Evolutionary conservation across 2,888 invertebrate species (phyloP).

Genomic region (Calameuta idolon): DNA sequence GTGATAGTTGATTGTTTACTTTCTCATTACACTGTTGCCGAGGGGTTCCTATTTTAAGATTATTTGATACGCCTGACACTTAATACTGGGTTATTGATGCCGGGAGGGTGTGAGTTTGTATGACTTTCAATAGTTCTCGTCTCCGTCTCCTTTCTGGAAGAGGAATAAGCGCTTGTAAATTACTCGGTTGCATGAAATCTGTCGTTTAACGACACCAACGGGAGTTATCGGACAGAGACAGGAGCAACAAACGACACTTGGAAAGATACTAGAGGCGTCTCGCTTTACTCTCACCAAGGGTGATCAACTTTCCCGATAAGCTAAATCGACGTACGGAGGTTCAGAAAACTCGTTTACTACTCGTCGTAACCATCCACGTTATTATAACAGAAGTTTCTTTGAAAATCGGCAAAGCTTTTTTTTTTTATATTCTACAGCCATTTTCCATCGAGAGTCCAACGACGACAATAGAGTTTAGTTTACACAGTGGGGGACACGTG

Average conservation of each 20-base stretch:
- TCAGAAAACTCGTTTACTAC: neutral
- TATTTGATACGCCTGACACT: neutral
- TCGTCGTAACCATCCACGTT: neutral
- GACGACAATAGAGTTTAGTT: neutral
- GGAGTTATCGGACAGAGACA: slow-evolving; percentile 15
- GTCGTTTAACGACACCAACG: neutral
- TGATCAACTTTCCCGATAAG: slow-evolving; percentile 32
- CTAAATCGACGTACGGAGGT: neutral
- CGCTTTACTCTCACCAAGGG: slow-evolving; percentile 25
- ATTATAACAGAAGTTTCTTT: neutral
- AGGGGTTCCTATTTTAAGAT: neutral
- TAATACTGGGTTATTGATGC: neutral
- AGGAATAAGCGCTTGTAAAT: neutral
- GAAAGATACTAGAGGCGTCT: slow-evolving; percentile 32
- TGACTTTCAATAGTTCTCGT: neutral
- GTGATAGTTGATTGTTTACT: neutral
- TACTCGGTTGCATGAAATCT: neutral
- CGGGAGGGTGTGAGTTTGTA: neutral
- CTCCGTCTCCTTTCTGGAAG: neutral
- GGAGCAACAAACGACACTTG: slow-evolving; percentile 31
- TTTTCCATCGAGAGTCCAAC: neutral
- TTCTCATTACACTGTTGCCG: neutral
- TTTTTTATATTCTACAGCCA: neutral
- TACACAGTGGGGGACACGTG: neutral
- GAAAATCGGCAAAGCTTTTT: neutral